Base-by-base conservation (phyloP, 2,888 invertebrate genomes). In the Dolomedes plantarius region DNA sequence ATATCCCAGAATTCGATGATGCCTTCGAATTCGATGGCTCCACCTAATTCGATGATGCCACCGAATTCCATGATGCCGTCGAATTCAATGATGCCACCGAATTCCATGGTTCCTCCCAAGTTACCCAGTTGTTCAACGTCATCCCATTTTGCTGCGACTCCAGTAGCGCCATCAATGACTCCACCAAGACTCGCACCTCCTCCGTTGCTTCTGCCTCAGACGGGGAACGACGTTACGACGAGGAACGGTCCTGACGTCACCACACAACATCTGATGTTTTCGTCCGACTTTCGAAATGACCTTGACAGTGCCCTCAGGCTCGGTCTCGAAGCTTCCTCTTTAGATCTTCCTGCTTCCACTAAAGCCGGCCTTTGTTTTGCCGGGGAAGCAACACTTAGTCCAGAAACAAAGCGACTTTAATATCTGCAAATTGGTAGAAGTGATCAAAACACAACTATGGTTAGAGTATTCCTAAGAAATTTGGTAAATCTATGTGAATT, bases 301-400 rank as follows among this genome's bases (percentile, higher is more conserved):
- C 79, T 83, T 13, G 83, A 83, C 39, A 73, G 68, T 56, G 82
- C 83, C 67, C 83, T 87, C n/a, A 79, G 79, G 75, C 79, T 83
- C 69, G 87, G 87, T 27, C 78, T 83, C 69, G 87, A 87, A 62
- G 76, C 87, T 76, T 79, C 78, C 23, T 78, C 87, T 7, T n/a
- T 82, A 62, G 78, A 82, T 62, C 79, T 82, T 65, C 87, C 87
- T 32, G 87, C 80, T 32, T 75, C 87, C 39, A 64, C 79, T n/a
- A 83, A 83, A 64, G 75, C 83, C 23, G 76, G 87, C 41, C 78
- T 87, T 65, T 87, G 87, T 76, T 83, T 79, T 41, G 64, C 83
- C 19, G 87, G 87, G n/a, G 87, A 87, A 65, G 83, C 87, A 9
- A 69, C 83, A 11, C 81, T 87, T n/a, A 87, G 87, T 75, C 87